Evolutionary conservation across 2,888 invertebrate genomes (phyloP).

Genomic region (Disparrhopalites patrizii): DNA sequence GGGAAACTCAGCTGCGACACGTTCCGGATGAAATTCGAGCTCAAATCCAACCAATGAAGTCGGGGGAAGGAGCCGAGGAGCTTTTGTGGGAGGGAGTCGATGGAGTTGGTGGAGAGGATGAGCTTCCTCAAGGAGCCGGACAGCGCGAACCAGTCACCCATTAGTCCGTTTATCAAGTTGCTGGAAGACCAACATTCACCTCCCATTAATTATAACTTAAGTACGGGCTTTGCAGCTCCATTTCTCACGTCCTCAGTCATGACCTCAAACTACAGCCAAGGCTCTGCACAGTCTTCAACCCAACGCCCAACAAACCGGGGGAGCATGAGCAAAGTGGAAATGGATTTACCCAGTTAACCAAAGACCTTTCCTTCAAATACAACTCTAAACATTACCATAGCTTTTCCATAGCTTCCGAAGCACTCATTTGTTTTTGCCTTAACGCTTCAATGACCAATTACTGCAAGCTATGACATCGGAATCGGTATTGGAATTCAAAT

Average conservation of each 20-base stretch:
- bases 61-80: slow-evolving; percentile 43
- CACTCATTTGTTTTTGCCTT: no score
- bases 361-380: no score
- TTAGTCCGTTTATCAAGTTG: slow-evolving; percentile 42
- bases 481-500: no score
- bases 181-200: slow-evolving; percentile 29
- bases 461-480: no score
- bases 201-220: not conserved
- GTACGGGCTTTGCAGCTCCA: not conserved
- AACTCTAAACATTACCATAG: no score
- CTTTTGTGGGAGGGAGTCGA: slow-evolving; percentile 44
- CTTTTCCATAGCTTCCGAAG: no score
- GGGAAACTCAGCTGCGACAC: slow-evolving; percentile 42
- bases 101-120: slow-evolving; percentile 43
- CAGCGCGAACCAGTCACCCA: slow-evolving; percentile 46
- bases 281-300: not conserved
- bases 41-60: slow-evolving; percentile 47
- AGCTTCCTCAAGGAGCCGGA: slow-evolving; percentile 44
- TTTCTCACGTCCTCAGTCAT: not conserved
- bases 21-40: slow-evolving; percentile 46
- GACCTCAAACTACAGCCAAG: not conserved
- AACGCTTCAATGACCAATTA: no score
- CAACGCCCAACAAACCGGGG: not conserved
- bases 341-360: no score
- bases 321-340: not conserved